These are phyloP conservation scores for Zapus hudsonius DNA, from an alignment of 2,113 vertebrate species.

Conservation along the genomic window DNA sequence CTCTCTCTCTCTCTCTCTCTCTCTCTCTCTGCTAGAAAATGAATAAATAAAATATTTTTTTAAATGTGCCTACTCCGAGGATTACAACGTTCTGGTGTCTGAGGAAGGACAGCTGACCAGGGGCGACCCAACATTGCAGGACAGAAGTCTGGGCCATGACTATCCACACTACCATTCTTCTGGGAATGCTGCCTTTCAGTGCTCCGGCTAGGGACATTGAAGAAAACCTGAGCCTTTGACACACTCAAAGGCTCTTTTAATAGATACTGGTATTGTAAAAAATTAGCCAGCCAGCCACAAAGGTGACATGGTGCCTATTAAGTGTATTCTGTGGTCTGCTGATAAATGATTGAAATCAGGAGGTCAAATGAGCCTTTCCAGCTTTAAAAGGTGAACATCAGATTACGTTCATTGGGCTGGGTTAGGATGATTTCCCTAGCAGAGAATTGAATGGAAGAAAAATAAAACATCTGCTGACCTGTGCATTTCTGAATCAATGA, in stretches of 20 bases:
- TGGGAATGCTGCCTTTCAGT: background rate
- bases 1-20: too few relatives aligned
- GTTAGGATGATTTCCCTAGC: background rate
- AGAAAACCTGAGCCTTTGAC: constrained; percentile 4
- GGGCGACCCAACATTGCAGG: background rate
- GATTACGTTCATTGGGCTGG: background rate
- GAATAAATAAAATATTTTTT: too few relatives aligned
- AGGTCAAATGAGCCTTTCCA: background rate
- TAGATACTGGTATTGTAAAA: constrained; percentile 1
- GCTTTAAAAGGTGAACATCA: background rate
- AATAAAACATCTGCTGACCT: background rate
- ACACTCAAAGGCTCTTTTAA: background rate
- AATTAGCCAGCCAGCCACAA: background rate
- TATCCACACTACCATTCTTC: background rate
- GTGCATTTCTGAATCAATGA: background rate
- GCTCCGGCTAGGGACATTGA: background rate
- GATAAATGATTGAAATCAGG: constrained; percentile 30
- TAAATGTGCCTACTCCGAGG: too few relatives aligned
- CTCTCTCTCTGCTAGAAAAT: too few relatives aligned
- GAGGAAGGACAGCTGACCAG: background rate
- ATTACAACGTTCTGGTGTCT: background rate
- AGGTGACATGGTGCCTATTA: constrained; percentile 42
- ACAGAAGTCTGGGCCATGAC: background rate
- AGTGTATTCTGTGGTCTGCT: constrained; percentile 18
- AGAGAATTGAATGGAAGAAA: background rate